Evolutionary conservation across 2,797 vertebrate species (phyloP), one percentile per base, ranked within the genome.

Genomic region (Acanthopagrus latus): DNA sequence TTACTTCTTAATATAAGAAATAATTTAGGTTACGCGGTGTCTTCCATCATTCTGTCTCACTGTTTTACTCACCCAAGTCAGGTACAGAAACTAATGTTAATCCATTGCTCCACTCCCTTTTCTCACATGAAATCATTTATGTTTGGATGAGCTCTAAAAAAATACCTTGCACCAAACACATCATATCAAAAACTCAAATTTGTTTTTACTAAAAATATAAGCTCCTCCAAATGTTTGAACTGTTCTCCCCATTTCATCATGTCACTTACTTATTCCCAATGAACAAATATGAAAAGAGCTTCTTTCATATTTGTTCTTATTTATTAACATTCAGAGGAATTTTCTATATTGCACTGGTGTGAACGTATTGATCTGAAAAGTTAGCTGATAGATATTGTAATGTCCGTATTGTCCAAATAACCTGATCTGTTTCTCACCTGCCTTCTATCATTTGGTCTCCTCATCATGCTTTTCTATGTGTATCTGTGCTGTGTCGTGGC

Each of bases 401-500:
- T 80, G 17, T 69, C 29, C 21, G 1, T 48, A 41, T 78, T 66
- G 17, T 46, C n/a, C n/a, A n/a, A 66, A 65, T 84, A 64, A 80
- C 71, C 58, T 81, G 48, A 74, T 69, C 23, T 81, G 47, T 86
- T 86, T 83, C 50, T 71, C 63, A 77, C 43, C 52, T 80, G 29
- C 59, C 64, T 43, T 62, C 66, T 80, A 23, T 77, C 48, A 54
- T 81, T 78, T 46, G 38, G 43, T 78, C 59, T 83, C 68, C 47
- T 74, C 74, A 75, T 76, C 67, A 70, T 76, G 83, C 81, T 84
- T 82, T 47, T 78, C 69, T 88, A 33, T 86, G 84, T 90, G 80
- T 86, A 78, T 83, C 80, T 87, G 81, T 87, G 67, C 58, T 23
- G 59, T 87, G 76, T 76, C 77, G 81, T 87, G 78, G 76, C 74